Evolutionary conservation across 2,888 invertebrate genomes (phyloP), one percentile per base, ranked within the genome.

Genomic region (Julus scandinavius): DNA sequence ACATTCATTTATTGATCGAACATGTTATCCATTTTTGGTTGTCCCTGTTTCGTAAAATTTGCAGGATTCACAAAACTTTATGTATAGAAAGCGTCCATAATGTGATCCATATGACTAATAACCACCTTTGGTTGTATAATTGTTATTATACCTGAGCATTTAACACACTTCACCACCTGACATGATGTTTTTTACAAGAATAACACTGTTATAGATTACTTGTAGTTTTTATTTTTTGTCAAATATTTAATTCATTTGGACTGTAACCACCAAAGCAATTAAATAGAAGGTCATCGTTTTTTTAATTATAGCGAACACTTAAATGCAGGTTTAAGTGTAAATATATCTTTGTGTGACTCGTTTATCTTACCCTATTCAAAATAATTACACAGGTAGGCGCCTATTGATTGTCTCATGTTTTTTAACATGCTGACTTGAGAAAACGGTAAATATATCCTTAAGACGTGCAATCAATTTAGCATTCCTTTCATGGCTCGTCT

Each of bases 381-480:
- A 72, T 72, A 72, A 72, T 72, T 72, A 20, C 17, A 72, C 63
- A 17, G 63, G n/a, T 72, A 17, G 63, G 5, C 63, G 20, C 63
- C 63, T 72, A 72, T 72, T 72, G 63, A 72, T 72, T 72, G 63
- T 20, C 20, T 17, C 20, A 7, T 11, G 63, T 72, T 5, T 72
- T 72, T 72, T 20, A 7, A 72, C n/a, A 72, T 72, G 63, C 63
- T 20, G 63, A 72, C 63, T 20, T 72, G 1, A 7, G 63, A 17
- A 4, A 72, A 20, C 63, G 20, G 17, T 20, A 72, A 72, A 72
- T 72, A 17, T 29, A 29, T 72, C 63, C 63, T 72, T 20, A 72
- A 72, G 63, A 72, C 20, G 9, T 72, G 9, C 63, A 72, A 72
- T 72, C 63, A 72, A 72, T 72, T 72, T 72, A 17, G 20, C 63